Evolutionary conservation across 2,113 vertebrate genomes (phyloP).

Genomic region (Sebastes fasciatus): DNA sequence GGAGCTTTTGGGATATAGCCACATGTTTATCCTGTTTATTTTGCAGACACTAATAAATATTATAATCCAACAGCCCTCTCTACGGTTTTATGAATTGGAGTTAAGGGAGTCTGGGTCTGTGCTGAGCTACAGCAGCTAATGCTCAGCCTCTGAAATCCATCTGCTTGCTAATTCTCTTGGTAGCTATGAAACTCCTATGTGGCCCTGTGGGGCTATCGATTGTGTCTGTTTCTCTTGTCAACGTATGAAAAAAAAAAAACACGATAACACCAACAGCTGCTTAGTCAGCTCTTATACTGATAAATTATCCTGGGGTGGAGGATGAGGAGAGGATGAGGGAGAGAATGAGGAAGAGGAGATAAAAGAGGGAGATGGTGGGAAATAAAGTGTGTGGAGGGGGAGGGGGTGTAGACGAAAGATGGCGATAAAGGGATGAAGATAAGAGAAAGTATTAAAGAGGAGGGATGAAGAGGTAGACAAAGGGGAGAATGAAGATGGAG

Average conservation of each 20-base stretch:
- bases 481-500: background rate
- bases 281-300: conserved; percentile 56
- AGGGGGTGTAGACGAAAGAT: background rate
- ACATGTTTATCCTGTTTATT: conserved; percentile 34
- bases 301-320: conserved; percentile 41
- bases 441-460: background rate
- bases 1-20: conserved; percentile 25
- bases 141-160: conserved; percentile 55
- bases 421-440: conserved; percentile 22
- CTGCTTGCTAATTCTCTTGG: conserved; percentile 49
- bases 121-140: conserved; percentile 46
- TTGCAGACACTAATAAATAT: conserved; percentile 33
- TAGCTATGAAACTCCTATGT: conserved; percentile 47
- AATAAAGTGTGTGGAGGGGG: background rate
- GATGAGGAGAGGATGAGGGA: conserved; percentile 10
- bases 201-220: conserved; percentile 60
- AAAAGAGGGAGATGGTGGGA: background rate
- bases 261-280: conserved; percentile 53
- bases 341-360: background rate
- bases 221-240: conserved; percentile 58
- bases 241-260: conserved; percentile 14
- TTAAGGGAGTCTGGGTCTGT: conserved; percentile 14
- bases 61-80: conserved; percentile 32
- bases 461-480: background rate
- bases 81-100: conserved; percentile 33